Conservation (phyloP, 1,140 invertebrate species). For the Drosophila aff. region DNA sequence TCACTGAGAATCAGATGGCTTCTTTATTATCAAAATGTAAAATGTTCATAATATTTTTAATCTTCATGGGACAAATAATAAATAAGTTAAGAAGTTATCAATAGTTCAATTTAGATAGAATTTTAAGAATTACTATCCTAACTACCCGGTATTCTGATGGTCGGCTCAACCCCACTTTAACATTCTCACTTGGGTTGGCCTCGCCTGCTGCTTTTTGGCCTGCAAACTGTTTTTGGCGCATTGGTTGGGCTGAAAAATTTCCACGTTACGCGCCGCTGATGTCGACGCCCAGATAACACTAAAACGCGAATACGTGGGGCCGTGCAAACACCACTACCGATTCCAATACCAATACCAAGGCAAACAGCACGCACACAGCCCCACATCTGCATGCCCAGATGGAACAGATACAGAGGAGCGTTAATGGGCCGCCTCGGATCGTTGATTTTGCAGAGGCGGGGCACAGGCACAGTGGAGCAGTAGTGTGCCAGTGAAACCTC, state of each 20-base stretch:
- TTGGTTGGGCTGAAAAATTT: conserved; percentile 67
- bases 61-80: no score
- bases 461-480: conserved; percentile 31
- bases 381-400: conserved; percentile 35
- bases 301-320: conserved; percentile 54
- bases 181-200: conserved; percentile 22
- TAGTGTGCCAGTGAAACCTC: conserved; percentile 10
- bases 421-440: conserved; percentile 51
- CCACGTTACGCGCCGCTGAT: conserved; percentile 70
- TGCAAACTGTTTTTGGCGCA: conserved; percentile 65
- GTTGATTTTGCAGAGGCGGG: conserved; percentile 42
- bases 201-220: conserved; percentile 51
- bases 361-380: conserved; percentile 26
- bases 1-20: background rate
- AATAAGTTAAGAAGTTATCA: no score
- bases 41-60: background rate
- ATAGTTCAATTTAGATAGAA: background rate
- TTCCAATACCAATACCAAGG: conserved; percentile 20
- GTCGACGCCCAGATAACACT: conserved; percentile 76
- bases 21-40: no score
- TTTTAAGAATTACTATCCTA: background rate
- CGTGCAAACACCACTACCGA: conserved; percentile 38
- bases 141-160: background rate
- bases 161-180: background rate
- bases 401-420: conserved; percentile 42